Evolutionary conservation across 30 jellyfish, hydroid and myxozoan species (phyloP).

Genomic region (Aurelia coerulea): DNA sequence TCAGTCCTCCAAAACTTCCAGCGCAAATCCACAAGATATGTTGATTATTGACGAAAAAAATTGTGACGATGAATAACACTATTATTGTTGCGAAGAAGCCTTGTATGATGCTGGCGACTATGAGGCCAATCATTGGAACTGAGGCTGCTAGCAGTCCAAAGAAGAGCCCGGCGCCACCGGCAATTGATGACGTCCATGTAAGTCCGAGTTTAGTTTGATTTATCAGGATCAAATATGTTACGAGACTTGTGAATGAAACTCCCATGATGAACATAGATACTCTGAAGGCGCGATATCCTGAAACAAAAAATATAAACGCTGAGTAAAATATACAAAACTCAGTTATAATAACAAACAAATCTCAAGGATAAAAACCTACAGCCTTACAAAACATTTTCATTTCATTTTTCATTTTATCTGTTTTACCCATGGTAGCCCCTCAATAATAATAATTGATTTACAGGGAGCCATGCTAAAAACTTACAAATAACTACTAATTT

Average conservation of each 20-base stretch:
- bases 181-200: slow-evolving; percentile 64
- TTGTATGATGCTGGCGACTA: slow-evolving; percentile 70
- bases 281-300: slow-evolving; percentile 90
- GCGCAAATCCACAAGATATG: slow-evolving; percentile 69
- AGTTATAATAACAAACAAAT: too few relatives aligned
- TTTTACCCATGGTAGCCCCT: too few relatives aligned
- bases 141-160: slow-evolving; percentile 77
- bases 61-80: slow-evolving; percentile 49
- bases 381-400: too few relatives aligned
- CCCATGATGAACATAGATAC: slow-evolving; percentile 76
- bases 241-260: slow-evolving; percentile 62
- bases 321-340: too few relatives aligned
- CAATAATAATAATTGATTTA: too few relatives aligned
- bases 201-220: slow-evolving; percentile 52
- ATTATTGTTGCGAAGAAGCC: slow-evolving; percentile 63
- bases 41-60: slow-evolving; percentile 30
- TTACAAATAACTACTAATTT: too few relatives aligned
- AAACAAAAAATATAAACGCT: neutral
- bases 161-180: slow-evolving; percentile 83
- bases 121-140: slow-evolving; percentile 71
- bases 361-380: too few relatives aligned
- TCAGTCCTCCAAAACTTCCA: slow-evolving; percentile 71
- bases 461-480: too few relatives aligned
- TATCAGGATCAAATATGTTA: slow-evolving; percentile 59
- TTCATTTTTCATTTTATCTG: too few relatives aligned